phyloP scores from a whole-genome alignment of 2,888 invertebrate species.

The Drosophila austrosaltans region DNA sequence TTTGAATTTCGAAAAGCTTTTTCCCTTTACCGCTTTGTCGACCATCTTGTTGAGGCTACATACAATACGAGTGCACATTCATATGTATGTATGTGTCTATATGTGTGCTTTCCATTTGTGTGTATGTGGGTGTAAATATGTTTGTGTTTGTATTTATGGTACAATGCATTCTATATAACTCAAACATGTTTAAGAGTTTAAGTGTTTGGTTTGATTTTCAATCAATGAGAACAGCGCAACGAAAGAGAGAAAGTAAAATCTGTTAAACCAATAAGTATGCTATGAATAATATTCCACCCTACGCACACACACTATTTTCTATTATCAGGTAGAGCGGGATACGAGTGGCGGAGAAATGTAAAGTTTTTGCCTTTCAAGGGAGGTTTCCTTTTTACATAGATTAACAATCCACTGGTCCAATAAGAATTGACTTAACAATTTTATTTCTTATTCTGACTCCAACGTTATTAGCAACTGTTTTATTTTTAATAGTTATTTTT shows the following conservation, averaged over 20 bases:
- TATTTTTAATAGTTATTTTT: too few relatives aligned
- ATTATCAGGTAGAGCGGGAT: too few relatives aligned
- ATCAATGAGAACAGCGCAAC: slow-evolving; percentile 52
- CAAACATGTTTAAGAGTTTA: slow-evolving; percentile 72
- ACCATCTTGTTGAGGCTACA: slow-evolving; percentile 65
- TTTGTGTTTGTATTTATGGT: slow-evolving; percentile 69
- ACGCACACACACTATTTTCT: too few relatives aligned
- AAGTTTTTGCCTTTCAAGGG: too few relatives aligned
- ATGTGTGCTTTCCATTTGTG: slow-evolving; percentile 22
- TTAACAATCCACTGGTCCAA: too few relatives aligned
- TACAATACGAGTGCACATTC: slow-evolving; percentile 36
- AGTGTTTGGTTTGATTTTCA: slow-evolving; percentile 73
- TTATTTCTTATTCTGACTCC: too few relatives aligned
- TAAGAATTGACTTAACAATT: too few relatives aligned
- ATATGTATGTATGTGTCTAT: slow-evolving; percentile 20
- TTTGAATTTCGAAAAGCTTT: slow-evolving; percentile 51
- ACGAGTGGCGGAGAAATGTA: too few relatives aligned
- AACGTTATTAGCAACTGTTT: too few relatives aligned
- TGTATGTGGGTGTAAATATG: slow-evolving; percentile 16
- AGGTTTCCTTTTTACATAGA: too few relatives aligned
- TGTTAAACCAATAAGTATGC: slow-evolving; percentile 42
- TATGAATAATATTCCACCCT: slow-evolving; percentile 29
- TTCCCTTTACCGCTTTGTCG: slow-evolving; percentile 56
- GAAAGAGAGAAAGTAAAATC: slow-evolving; percentile 37
- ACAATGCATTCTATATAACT: slow-evolving; percentile 73